Evolutionary conservation across 2,888 invertebrate genomes (phyloP), one percentile per base, ranked within the genome.

Genomic region (Napeogenes sylphis): DNA sequence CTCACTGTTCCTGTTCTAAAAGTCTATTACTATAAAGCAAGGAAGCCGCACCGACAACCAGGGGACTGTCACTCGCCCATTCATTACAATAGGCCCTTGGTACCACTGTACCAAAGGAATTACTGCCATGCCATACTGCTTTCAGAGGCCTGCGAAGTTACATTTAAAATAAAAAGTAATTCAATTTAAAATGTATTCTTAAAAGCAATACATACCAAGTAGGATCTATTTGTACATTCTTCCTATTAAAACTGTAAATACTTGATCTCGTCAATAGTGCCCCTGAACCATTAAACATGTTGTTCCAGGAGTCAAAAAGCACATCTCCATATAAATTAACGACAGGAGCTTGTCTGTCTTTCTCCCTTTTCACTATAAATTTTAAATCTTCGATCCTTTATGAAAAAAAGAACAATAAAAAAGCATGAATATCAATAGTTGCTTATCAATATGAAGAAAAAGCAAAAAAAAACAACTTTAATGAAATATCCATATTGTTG

Each of bases 51-150:
- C 88, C 89, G 4, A 62, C 70, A 2, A 69, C 63, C 0, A 62
- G 21, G 3, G 68, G 58, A 33, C 66, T 76, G 13, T 78, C 75
- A 35, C 73, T 82, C 21, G 70, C 69, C 89, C 88, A 89, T 55
- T 81, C 76, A 1, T 78, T 68, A 61, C 88, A 89, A 58, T 68
- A 78, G 2, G 66, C 66, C 1, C 73, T 55, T 6, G 63, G 54
- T 0, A 72, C 60, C 4, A 74, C 73, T 0, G 71, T 59, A 0
- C 85, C 84, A 1, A 58, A 47, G 0, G 63, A 6, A 21, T 75
- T 64, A 55, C 78, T 75, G 0, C 90, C 90, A 58, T 87, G 87
- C 90, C 90, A 90, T 12, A 85, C 70, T 1, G 73, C 78, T 73
- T 84, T 86, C 0, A 73, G 72, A 14, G 83, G 82, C 89, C 89